Percentiles rank a stretch among this genome's conserved stretches.
These are phyloP conservation scores for Hedya salicella DNA, from an alignment of 2,888 invertebrate genomes.

Conservation along the genomic window DNA sequence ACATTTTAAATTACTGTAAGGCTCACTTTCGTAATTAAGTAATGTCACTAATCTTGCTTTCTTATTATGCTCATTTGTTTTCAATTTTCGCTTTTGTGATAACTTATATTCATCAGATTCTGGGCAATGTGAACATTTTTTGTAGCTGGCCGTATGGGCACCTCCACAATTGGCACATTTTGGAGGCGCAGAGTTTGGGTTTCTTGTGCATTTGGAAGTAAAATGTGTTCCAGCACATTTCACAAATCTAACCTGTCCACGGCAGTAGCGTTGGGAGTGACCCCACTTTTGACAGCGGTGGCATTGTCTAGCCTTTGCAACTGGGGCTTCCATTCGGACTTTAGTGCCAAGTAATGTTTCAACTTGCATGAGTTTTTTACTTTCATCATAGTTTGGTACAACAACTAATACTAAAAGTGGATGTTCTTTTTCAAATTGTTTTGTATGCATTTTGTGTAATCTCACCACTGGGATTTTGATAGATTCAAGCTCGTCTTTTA, in stretches of 20 bases:
- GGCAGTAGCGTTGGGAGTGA: conserved; percentile 70
- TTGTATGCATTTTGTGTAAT: conserved; percentile 64
- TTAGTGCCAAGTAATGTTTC: conserved; percentile 56
- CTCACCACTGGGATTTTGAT: conserved; percentile 61
- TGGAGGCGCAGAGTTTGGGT: conserved; percentile 52
- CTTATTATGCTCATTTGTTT: not conserved
- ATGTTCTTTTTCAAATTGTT: conserved; percentile 49
- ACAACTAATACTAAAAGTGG: conserved; percentile 60
- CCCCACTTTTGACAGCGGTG: conserved; percentile 75
- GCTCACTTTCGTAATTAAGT: conserved; percentile 22
- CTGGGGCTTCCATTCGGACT: conserved; percentile 64
- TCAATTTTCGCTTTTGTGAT: conserved; percentile 43
- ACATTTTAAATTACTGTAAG: conserved; percentile 20
- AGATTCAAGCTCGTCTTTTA: conserved; percentile 59
- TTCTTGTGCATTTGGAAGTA: conserved; percentile 60
- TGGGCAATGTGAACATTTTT: conserved; percentile 57
- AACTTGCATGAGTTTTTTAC: conserved; percentile 57
- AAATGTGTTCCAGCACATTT: conserved; percentile 71
- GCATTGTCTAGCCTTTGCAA: conserved; percentile 64
- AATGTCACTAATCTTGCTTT: conserved; percentile 30
- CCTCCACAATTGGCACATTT: conserved; percentile 69
- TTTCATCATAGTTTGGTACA: conserved; percentile 58
- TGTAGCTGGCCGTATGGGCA: conserved; percentile 65
- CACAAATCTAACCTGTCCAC: conserved; percentile 64
- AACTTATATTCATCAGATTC: conserved; percentile 49